phyloP scores from a whole-genome alignment of 2,797 vertebrate species.

The Chrysolophus pictus region DNA sequence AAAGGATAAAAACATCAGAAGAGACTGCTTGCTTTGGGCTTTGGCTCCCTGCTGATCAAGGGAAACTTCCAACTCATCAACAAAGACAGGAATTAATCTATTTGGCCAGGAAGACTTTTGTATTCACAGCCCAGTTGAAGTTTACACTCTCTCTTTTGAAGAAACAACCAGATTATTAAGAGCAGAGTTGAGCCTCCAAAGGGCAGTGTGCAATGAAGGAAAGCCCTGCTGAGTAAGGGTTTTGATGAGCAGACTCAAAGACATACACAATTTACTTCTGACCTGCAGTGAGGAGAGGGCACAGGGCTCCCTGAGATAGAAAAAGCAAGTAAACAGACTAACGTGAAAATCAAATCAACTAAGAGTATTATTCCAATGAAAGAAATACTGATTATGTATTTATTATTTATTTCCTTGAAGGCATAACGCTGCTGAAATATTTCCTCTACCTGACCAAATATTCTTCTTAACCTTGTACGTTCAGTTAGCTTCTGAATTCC shows the following conservation, averaged over 20 bases:
- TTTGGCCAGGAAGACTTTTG: neutral
- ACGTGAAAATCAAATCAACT: neutral
- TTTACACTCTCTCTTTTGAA: neutral
- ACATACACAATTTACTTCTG: fast-evolving
- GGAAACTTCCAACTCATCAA: neutral
- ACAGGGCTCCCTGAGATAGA: fast-evolving
- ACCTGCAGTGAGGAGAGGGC: neutral
- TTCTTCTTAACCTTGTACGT: fast-evolving
- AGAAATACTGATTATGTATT: neutral
- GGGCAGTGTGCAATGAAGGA: too few relatives aligned
- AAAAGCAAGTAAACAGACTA: neutral
- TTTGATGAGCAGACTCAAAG: neutral
- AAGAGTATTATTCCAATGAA: neutral
- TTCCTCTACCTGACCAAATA: neutral
- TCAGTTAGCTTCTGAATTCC: neutral
- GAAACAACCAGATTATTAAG: neutral
- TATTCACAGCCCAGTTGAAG: neutral
- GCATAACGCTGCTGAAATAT: neutral
- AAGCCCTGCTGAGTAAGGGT: neutral
- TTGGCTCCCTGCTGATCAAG: neutral
- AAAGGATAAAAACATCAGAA: neutral
- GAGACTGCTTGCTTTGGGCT: neutral
- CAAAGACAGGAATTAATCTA: neutral
- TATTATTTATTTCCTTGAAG: neutral
- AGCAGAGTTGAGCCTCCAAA: neutral